phyloP scores from a whole-genome alignment of 2,113 vertebrate species.

The Coturnix japonica region DNA sequence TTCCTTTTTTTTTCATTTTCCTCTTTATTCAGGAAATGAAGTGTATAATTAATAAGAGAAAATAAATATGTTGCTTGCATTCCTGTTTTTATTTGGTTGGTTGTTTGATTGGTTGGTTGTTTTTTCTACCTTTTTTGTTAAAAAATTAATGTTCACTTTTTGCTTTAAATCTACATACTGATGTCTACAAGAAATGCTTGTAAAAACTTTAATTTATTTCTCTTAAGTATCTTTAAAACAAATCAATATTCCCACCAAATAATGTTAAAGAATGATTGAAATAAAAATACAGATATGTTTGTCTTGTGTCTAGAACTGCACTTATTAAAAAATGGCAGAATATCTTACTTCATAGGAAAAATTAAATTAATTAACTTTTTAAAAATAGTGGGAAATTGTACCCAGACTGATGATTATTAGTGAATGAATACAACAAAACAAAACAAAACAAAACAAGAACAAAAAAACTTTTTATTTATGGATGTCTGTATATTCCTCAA shows the following conservation, averaged over 20 bases:
- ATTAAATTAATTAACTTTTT: neutral
- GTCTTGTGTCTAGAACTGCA: neutral
- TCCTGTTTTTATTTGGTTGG: too few species aligned
- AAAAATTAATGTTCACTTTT: neutral
- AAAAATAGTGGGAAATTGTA: neutral
- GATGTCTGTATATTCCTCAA: neutral
- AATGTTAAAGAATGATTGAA: neutral
- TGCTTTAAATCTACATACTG: neutral
- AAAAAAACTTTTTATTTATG: neutral
- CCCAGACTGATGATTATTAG: neutral
- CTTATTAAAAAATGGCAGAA: neutral
- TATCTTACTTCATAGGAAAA: neutral
- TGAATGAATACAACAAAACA: neutral
- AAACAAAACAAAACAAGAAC: too few species aligned
- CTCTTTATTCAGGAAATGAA: too few species aligned
- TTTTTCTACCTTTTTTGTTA: neutral
- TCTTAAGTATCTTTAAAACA: neutral
- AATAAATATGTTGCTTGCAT: too few species aligned
- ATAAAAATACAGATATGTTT: neutral
- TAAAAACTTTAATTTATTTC: neutral
- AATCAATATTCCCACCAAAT: neutral
- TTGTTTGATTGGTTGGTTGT: too few species aligned
- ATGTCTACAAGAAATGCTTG: neutral
- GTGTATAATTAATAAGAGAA: too few species aligned
- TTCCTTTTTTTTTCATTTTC: too few species aligned